Percentiles rank a stretch among this genome's conserved stretches.
Conservation (phyloP, 2,797 vertebrate species). For the Coendou prehensilis region DNA sequence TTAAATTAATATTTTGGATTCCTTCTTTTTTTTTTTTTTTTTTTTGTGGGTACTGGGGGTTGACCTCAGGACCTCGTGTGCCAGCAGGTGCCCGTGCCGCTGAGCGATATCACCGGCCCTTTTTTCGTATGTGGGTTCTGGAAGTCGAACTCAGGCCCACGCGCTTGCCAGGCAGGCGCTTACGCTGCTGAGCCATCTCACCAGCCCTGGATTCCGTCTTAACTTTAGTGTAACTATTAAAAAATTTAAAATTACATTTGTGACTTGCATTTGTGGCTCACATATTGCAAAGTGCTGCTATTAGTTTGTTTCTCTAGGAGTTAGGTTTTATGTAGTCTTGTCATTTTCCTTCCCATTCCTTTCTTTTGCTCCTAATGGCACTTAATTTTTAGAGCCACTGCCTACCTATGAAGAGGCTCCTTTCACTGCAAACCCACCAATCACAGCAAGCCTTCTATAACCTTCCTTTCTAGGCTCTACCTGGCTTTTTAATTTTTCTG, state of each 20-base stretch:
- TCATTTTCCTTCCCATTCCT: neutral
- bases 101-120: no score
- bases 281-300: neutral
- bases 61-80: no score
- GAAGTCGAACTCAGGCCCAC: no score
- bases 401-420: constrained; percentile 18
- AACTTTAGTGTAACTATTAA: neutral
- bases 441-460: neutral
- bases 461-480: neutral
- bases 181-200: no score
- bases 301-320: neutral
- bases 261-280: neutral
- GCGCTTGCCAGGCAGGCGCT: no score
- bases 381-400: constrained; percentile 29
- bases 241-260: neutral
- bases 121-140: no score
- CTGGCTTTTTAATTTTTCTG: constrained; percentile 69
- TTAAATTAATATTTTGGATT: neutral
- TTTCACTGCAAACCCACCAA: constrained; percentile 52
- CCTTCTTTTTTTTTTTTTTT: neutral
- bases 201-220: neutral
- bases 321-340: constrained; percentile 3
- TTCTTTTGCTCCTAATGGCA: constrained; percentile 34
- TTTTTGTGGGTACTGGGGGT: no score
- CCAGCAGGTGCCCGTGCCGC: no score